These are phyloP conservation scores for Myocastor coypus DNA, from an alignment of 2,113 vertebrate genomes.

Conservation along the genomic window DNA sequence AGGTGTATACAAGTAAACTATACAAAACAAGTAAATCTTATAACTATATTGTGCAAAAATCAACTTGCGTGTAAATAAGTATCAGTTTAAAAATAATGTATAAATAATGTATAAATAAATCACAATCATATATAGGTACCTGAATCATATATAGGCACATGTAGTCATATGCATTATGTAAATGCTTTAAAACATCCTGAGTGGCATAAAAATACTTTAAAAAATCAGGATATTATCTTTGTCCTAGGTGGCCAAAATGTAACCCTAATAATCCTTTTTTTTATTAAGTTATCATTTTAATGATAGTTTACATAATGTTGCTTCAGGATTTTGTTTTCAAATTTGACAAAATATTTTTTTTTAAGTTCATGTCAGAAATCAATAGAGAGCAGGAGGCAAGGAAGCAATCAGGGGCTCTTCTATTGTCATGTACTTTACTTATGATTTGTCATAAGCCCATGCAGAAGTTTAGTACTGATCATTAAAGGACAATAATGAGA, in stretches of 20 bases:
- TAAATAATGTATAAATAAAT: too few species aligned
- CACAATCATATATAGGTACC: neutral
- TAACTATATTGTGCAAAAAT: neutral
- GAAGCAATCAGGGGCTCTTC: neutral
- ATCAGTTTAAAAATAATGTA: constrained; percentile 2
- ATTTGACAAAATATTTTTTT: constrained; percentile 33
- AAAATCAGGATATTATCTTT: neutral
- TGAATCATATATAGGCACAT: too few species aligned
- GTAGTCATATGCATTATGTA: neutral
- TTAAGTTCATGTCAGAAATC: neutral
- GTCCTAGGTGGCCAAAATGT: neutral
- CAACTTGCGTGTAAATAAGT: neutral
- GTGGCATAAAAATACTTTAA: neutral
- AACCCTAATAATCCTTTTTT: neutral
- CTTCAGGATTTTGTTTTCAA: neutral
- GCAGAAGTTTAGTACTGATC: neutral
- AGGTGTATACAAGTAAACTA: neutral
- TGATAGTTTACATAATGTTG: neutral
- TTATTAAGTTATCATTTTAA: constrained; percentile 23
- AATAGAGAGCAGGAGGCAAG: neutral
- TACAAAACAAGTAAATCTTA: neutral
- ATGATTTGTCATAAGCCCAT: neutral
- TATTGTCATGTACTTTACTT: neutral
- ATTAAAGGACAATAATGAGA: neutral
- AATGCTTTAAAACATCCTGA: neutral